Conservation (phyloP, 2,797 vertebrate species). For the Champsocephalus esox region DNA sequence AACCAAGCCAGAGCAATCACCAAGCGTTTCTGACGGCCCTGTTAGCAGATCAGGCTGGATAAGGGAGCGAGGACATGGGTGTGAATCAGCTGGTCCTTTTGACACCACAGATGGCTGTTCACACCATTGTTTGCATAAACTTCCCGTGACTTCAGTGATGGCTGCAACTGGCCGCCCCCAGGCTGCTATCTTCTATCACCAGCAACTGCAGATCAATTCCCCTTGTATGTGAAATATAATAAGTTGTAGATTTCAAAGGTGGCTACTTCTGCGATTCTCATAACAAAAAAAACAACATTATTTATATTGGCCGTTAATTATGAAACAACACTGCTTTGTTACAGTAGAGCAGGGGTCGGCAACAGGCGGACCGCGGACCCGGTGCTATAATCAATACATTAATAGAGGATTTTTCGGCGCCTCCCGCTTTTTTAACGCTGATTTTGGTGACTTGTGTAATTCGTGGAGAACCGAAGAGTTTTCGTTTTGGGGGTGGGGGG, state of each 20-base stretch:
- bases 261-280: neutral
- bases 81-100: conserved; percentile 62
- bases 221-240: neutral
- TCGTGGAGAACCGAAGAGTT: too few relatives aligned
- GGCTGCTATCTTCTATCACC: conserved; percentile 38
- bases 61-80: conserved; percentile 40
- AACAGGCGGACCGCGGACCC: too few relatives aligned
- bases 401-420: too few relatives aligned
- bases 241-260: conserved; percentile 1
- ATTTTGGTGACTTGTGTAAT: too few relatives aligned
- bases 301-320: neutral
- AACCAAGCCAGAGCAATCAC: conserved; percentile 1
- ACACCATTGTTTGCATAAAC: conserved; percentile 54
- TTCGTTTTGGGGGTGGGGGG: too few relatives aligned
- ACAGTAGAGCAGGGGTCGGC: neutral
- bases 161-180: conserved; percentile 42
- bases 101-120: conserved; percentile 72
- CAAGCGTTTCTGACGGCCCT: neutral
- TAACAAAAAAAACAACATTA: neutral
- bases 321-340: neutral
- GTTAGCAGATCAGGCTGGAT: conserved; percentile 46
- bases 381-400: too few relatives aligned
- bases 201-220: conserved; percentile 22
- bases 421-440: too few relatives aligned
- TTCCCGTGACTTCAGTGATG: conserved; percentile 47